Evolutionary conservation across 2,113 vertebrate species (phyloP).

Genomic region (Pterocles orientalis): DNA sequence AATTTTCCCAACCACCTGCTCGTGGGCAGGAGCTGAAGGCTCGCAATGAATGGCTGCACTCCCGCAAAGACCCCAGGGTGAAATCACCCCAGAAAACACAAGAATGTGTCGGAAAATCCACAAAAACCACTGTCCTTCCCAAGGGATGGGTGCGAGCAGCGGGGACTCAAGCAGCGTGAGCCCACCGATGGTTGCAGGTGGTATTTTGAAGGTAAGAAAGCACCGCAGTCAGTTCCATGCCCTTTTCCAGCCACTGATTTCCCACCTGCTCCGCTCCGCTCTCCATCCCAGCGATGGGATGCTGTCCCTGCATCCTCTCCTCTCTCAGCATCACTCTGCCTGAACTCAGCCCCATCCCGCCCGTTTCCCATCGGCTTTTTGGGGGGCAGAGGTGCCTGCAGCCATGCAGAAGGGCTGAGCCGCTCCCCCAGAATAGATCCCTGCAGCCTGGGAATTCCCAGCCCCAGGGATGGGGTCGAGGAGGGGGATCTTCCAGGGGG

Average conservation of each 20-base stretch:
- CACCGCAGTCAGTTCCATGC: fast-evolving
- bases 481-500: background rate
- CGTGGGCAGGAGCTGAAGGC: background rate
- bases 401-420: background rate
- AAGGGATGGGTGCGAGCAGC: fast-evolving
- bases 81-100: background rate
- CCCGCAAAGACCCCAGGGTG: fast-evolving
- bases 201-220: background rate
- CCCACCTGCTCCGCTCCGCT: fast-evolving
- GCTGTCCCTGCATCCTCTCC: background rate
- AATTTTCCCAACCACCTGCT: background rate
- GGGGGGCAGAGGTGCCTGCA: background rate
- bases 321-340: background rate
- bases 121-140: fast-evolving
- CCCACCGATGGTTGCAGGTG: fast-evolving
- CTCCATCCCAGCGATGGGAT: background rate
- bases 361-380: fast-evolving
- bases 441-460: fast-evolving
- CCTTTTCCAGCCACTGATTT: background rate
- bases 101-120: fast-evolving
- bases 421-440: background rate
- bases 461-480: background rate
- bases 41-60: background rate
- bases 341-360: background rate
- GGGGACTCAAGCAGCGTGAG: fast-evolving